Evolutionary conservation across 2,888 invertebrate species (phyloP).

Genomic region (Hofmannophila pseudospretella): DNA sequence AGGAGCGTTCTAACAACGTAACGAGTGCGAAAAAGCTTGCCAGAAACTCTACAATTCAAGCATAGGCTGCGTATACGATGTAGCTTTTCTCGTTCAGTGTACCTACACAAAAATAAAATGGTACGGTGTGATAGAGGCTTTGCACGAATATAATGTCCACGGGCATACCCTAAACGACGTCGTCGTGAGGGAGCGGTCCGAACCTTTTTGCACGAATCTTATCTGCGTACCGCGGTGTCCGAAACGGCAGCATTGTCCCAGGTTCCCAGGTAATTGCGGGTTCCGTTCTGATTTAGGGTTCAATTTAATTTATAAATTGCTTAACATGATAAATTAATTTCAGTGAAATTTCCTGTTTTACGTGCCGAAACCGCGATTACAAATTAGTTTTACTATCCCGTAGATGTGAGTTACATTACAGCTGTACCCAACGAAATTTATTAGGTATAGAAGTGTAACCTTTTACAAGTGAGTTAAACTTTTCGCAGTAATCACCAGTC

Average conservation of each 20-base stretch:
- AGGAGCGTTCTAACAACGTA: too few relatives aligned
- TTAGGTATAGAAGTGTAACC: too few relatives aligned
- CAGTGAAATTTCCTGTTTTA: conserved; percentile 1
- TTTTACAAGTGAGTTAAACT: too few relatives aligned
- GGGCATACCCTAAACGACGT: conserved; percentile 22
- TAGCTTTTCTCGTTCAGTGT: too few relatives aligned
- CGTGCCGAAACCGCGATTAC: conserved; percentile 3
- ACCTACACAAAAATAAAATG: too few relatives aligned
- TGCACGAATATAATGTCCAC: conserved; percentile 16
- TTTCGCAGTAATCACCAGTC: too few relatives aligned
- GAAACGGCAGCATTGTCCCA: conserved; percentile 17
- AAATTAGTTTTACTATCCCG: conserved; percentile 7
- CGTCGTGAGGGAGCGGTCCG: conserved; percentile 27
- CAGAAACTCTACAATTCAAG: too few relatives aligned
- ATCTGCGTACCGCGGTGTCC: conserved; percentile 33
- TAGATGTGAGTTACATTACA: background rate
- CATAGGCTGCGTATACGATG: too few relatives aligned
- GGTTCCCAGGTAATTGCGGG: conserved; percentile 15
- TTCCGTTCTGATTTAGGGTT: conserved; percentile 11
- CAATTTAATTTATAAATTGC: conserved; percentile 12
- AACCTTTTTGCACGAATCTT: conserved; percentile 32
- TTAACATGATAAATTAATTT: conserved; percentile 10
- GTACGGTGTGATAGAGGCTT: conserved; percentile 13
- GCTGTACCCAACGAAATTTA: too few relatives aligned
- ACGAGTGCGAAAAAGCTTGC: too few relatives aligned